These are phyloP conservation scores for Pyrocephalus nanus DNA, from an alignment of 2,797 vertebrate genomes.

Conservation along the genomic window DNA sequence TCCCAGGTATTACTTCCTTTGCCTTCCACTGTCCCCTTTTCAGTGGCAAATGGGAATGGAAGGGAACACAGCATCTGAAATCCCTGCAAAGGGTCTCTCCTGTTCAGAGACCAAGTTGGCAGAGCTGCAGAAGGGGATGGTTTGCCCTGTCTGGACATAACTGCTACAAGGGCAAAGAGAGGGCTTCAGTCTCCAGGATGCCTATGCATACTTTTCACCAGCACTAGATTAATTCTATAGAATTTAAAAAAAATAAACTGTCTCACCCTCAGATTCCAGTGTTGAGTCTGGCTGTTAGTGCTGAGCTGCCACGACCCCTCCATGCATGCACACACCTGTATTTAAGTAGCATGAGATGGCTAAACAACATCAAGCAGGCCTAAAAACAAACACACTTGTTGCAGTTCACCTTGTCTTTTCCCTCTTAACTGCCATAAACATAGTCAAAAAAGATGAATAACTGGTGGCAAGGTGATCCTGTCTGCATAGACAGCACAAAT, in stretches of 20 bases:
- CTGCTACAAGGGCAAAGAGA: neutral
- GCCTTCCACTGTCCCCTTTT: neutral
- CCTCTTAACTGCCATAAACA: neutral
- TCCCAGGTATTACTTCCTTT: neutral
- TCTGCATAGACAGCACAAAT: neutral
- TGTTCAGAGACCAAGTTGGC: neutral
- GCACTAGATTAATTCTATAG: conserved; percentile 8
- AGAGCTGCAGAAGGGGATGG: neutral
- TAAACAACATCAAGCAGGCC: conserved; percentile 26
- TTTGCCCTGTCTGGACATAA: neutral
- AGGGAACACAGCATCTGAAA: neutral
- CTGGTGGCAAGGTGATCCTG: neutral
- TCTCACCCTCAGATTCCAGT: neutral
- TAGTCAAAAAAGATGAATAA: neutral
- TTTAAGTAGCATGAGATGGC: conserved; percentile 34
- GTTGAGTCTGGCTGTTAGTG: conserved; percentile 43
- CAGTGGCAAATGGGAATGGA: neutral
- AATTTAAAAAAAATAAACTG: neutral
- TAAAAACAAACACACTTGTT: neutral
- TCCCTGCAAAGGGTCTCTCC: neutral
- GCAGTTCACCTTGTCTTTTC: neutral
- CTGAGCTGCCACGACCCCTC: neutral
- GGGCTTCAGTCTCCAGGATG: neutral
- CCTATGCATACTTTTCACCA: neutral
- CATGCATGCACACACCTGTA: conserved; percentile 1